Conservation (phyloP, 2,113 vertebrate species). For the Oxyura jamaicensis region DNA sequence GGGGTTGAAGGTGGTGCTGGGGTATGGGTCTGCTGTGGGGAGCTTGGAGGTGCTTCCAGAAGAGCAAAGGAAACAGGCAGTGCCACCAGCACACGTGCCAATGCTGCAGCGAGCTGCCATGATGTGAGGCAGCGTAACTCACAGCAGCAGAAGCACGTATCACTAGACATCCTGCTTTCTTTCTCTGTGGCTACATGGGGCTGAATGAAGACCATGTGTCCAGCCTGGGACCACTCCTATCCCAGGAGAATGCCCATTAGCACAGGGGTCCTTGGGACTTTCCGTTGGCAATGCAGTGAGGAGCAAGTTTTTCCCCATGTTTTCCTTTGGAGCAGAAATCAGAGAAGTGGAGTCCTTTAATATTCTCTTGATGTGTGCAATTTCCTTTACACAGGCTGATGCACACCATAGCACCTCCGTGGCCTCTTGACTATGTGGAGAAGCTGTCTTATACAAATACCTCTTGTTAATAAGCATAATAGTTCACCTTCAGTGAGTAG, state of each 20-base stretch:
- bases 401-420: background rate
- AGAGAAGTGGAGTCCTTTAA: background rate
- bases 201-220: accelerated
- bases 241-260: background rate
- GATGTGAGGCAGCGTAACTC: background rate
- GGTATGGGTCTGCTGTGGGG: background rate
- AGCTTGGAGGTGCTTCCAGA: background rate
- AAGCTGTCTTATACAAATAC: background rate
- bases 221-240: background rate
- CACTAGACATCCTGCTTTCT: background rate
- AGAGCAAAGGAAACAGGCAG: background rate
- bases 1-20: background rate
- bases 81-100: accelerated
- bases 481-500: background rate
- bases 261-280: background rate
- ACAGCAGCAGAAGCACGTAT: background rate
- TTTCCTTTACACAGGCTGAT: background rate
- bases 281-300: background rate
- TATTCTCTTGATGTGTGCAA: background rate
- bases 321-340: background rate
- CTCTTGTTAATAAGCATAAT: background rate
- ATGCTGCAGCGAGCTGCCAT: background rate
- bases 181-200: background rate
- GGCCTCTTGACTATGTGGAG: background rate
- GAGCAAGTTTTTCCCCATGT: background rate